Evolutionary conservation across 2,888 invertebrate genomes (phyloP), one percentile per base, ranked within the genome.

Genomic region (Ernsta delagoae): DNA sequence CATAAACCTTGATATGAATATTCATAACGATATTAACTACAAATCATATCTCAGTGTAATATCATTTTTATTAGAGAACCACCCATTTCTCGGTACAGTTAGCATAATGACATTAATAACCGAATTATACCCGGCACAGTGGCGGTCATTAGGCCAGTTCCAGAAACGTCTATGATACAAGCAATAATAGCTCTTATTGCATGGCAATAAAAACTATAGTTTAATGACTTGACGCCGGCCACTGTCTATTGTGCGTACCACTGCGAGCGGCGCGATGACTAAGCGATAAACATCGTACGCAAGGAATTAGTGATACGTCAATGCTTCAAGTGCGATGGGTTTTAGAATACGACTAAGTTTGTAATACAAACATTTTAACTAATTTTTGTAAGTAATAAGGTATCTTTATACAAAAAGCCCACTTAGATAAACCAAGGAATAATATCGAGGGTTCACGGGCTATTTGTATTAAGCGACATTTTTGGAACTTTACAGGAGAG

Each of bases 31-130:
- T 34, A 36, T 39, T 57, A 48, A 62, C 50, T 36, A 62, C 50
- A 53, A 62, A 50, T 62, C 50, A 62, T 62, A 62, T 62, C 54
- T 63, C 4, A 9, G 41, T 59, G 16, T 59, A 59, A 54, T 56
- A 63, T 41, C 36, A 62, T 50, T 63, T 64, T 64, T 64, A 56
- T 56, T 36, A 61, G 57, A 16, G 54, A 36, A 54, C 54, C 36
- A 39, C 16, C 50, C 59, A 59, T 61, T 59, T 61, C 60, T 67
- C 54, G 54, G 67, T 67, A 67, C 67, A 56, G 61, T 67, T 67
- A 68, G 61, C 62, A 68, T 62, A 62, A 57, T 68, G 62, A 57
- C 68, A 68, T 68, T 69, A 69, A 69, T 63, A 69, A 63, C 41
- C 63, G 63, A 59, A 69, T 69, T 69, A 63, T 63, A 59, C 63